Evolutionary conservation across 2,888 invertebrate genomes (phyloP).

Genomic region (Ellobium chinense): DNA sequence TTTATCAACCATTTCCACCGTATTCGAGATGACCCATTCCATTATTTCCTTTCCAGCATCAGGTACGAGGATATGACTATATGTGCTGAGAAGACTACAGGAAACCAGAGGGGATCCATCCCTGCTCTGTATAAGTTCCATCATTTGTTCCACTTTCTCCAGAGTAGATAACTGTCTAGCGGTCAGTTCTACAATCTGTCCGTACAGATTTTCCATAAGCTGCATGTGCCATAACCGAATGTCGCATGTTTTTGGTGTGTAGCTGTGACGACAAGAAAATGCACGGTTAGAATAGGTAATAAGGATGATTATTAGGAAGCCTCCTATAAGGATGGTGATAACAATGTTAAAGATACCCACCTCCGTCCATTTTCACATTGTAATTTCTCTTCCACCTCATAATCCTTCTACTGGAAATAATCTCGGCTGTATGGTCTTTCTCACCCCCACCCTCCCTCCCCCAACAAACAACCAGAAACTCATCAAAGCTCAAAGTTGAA

Average conservation of each 20-base stretch:
- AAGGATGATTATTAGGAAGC: too few relatives aligned
- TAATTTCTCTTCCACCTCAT: neutral
- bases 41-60: neutral
- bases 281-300: too few relatives aligned
- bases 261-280: neutral
- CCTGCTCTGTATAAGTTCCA: neutral
- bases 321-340: too few relatives aligned
- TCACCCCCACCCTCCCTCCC: too few relatives aligned
- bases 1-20: neutral
- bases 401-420: too few relatives aligned
- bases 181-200: constrained; percentile 1
- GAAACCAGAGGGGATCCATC: neutral
- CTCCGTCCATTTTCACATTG: neutral
- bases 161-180: neutral
- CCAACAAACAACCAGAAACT: too few relatives aligned
- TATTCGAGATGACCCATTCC: neutral
- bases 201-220: constrained; percentile 17
- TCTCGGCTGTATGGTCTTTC: too few relatives aligned
- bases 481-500: too few relatives aligned
- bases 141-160: constrained; percentile 12
- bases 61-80: neutral
- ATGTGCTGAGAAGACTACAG: constrained; percentile 5
- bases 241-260: constrained; percentile 6
- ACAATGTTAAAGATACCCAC: neutral
- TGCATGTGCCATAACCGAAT: constrained; percentile 17